A percentile compares a stretch with the other conserved stretches of the same genome.
These are phyloP conservation scores for Apamea crenata DNA, from an alignment of 2,888 invertebrate species.

Conservation along the genomic window DNA sequence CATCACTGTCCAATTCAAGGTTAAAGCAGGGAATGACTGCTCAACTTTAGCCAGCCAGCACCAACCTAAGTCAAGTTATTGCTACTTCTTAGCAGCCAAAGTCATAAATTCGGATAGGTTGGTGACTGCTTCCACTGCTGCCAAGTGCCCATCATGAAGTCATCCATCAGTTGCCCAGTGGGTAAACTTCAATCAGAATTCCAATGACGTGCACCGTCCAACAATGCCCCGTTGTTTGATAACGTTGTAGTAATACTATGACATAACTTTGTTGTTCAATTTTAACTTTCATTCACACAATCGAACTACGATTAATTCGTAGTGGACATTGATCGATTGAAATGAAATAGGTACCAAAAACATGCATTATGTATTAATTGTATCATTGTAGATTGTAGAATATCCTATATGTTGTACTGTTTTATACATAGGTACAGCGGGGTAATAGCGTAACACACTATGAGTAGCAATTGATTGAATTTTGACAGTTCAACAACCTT, in stretches of 20 bases:
- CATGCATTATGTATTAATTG: slow-evolving; percentile 3
- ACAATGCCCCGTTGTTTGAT: slow-evolving; percentile 16
- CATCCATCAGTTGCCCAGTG: neutral
- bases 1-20: too few species aligned
- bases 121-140: neutral
- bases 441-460: too few species aligned
- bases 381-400: neutral
- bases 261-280: slow-evolving; percentile 23
- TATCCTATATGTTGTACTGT: neutral
- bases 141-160: neutral
- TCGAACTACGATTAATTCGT: neutral
- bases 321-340: neutral
- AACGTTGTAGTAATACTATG: slow-evolving; percentile 10
- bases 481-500: neutral
- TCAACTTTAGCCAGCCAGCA: neutral
- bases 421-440: too few species aligned
- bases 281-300: slow-evolving; percentile 33
- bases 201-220: neutral
- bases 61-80: neutral
- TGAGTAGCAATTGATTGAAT: too few species aligned
- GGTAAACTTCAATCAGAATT: neutral
- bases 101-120: neutral
- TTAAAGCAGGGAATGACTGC: too few species aligned
- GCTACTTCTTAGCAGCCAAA: neutral
- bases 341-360: slow-evolving; percentile 7